Percentiles rank a stretch among this genome's conserved stretches.
phyloP scores from a whole-genome alignment of 1,140 invertebrate genomes.

The Asbolus verrucosus region DNA sequence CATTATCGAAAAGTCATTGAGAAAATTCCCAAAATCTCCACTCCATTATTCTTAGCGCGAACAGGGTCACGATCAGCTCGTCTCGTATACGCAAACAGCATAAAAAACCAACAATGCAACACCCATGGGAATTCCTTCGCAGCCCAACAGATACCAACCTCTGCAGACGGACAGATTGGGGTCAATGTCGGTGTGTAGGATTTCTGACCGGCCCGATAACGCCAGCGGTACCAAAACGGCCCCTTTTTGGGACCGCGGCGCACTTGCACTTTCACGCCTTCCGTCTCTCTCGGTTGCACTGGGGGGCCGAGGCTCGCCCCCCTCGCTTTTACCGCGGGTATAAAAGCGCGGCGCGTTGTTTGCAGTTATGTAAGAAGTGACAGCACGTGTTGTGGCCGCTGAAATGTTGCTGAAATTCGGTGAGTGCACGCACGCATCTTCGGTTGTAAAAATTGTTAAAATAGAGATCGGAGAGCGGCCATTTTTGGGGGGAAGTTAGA shows the following conservation, averaged over 20 bases:
- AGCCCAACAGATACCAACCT: neutral
- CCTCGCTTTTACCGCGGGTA: neutral
- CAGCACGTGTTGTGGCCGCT: constrained; percentile 11
- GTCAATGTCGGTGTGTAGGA: constrained; percentile 26
- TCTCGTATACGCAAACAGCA: neutral
- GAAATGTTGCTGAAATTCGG: constrained; percentile 19
- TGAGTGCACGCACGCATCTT: constrained; percentile 7
- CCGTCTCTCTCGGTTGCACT: no score
- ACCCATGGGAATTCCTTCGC: constrained; percentile 28
- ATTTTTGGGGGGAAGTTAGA: no score
- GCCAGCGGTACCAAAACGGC: constrained; percentile 4
- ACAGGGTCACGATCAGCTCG: constrained; percentile 6
- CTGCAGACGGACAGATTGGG: constrained; percentile 25
- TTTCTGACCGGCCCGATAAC: neutral
- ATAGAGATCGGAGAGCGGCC: no score
- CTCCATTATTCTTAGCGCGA: constrained; percentile 6
- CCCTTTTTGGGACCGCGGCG: neutral
- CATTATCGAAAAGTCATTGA: neutral
- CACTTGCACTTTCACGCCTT: constrained; percentile 40
- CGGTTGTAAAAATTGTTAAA: neutral
- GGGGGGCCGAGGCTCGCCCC: no score
- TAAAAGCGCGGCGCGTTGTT: constrained; percentile 31
- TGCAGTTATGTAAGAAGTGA: constrained; percentile 21
- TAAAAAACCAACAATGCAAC: constrained; percentile 10
- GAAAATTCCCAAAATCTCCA: constrained; percentile 19